Conservation (phyloP, 2,113 vertebrate species). For the Gallinago undulata region DNA sequence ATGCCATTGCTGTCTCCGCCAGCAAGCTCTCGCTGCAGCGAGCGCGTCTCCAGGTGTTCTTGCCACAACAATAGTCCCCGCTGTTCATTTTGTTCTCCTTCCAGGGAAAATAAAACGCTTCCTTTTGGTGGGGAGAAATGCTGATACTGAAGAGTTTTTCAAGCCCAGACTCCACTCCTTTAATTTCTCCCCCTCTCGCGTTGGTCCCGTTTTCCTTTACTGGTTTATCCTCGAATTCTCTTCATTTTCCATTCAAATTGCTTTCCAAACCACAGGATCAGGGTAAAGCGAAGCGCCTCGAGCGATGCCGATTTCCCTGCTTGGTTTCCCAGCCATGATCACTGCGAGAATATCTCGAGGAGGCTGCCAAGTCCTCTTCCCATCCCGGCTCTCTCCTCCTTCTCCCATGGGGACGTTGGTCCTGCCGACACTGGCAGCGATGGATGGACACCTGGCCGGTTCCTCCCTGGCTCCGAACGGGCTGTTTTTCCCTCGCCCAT, state of each 20-base stretch:
- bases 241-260: slow-evolving; percentile 42
- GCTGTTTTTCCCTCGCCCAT: neutral
- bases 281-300: neutral
- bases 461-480: neutral
- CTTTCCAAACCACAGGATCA: slow-evolving; percentile 22
- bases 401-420: fast-evolving
- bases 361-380: neutral
- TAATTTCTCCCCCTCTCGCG: neutral
- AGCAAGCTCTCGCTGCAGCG: neutral
- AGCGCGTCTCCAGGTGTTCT: slow-evolving; percentile 51
- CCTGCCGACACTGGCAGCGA: fast-evolving
- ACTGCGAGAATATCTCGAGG: neutral
- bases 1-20: slow-evolving; percentile 36
- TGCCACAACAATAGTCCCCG: slow-evolving; percentile 41
- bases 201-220: neutral
- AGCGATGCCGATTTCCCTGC: neutral
- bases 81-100: slow-evolving; percentile 47
- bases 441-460: neutral
- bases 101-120: slow-evolving; percentile 44
- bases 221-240: neutral
- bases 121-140: slow-evolving; percentile 13
- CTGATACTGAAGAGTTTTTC: slow-evolving; percentile 14
- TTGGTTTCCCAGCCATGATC: neutral
- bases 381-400: neutral
- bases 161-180: neutral